phyloP scores from a whole-genome alignment of 2,888 invertebrate species.

The Agapetus fuscipes region DNA sequence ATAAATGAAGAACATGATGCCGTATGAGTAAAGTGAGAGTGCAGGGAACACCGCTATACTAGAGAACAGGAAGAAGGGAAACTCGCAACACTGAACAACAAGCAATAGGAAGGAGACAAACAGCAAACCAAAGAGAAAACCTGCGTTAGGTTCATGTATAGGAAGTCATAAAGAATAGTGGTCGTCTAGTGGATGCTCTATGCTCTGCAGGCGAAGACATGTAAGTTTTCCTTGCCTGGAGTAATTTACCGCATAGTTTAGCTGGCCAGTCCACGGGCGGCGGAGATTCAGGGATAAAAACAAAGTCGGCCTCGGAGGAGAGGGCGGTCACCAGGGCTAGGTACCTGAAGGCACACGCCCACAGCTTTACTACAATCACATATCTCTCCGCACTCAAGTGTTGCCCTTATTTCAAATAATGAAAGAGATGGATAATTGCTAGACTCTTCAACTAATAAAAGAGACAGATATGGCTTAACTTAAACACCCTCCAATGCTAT shows the following conservation, averaged over 20 bases:
- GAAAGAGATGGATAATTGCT: neutral
- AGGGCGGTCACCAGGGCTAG: slow-evolving; percentile 93
- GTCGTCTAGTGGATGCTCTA: neutral
- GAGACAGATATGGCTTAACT: no score
- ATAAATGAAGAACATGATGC: no score
- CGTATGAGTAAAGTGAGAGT: no score
- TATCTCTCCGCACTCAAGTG: no score
- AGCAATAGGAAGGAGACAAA: neutral
- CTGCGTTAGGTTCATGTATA: no score
- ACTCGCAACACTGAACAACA: no score
- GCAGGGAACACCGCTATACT: no score
- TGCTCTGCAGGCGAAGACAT: slow-evolving; percentile 2
- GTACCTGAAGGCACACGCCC: slow-evolving; percentile 61
- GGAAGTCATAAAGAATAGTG: no score
- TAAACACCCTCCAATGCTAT: no score
- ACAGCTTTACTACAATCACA: no score
- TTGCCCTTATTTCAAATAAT: slow-evolving; percentile 2
- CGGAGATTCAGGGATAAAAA: slow-evolving; percentile 96
- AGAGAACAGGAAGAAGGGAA: no score
- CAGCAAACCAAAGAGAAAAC: neutral
- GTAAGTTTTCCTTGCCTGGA: slow-evolving; percentile 86
- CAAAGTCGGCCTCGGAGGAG: slow-evolving; percentile 97
- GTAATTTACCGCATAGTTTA: slow-evolving; percentile 88
- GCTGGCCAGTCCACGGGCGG: slow-evolving; percentile 90
- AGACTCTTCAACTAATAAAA: no score